Base-by-base conservation (phyloP, 2,888 invertebrate species). In the Entomobrya multifasciata region DNA sequence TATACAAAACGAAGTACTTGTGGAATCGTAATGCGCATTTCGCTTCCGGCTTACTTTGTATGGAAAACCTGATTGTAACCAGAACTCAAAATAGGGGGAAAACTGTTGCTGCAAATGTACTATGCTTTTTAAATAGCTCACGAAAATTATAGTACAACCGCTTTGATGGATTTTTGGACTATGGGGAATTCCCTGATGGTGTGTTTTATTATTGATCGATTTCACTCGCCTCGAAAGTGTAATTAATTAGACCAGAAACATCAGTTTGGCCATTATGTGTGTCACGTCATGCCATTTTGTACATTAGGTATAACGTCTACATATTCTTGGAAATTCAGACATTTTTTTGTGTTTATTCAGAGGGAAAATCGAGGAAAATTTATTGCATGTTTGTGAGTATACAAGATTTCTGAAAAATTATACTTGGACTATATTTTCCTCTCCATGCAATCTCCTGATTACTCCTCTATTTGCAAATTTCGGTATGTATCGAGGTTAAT, bases 181-280 rank as follows among this genome's bases (percentile, higher is more conserved):
- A 55, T 22, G 70, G 70, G 80, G 80, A 55, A 70, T 55, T 81
- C 57, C 47, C 55, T 8, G n/a, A 30, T 20, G 8, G 5, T 36
- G 36, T 65, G 65, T 65, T 10, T 65, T 17, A 11, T 36, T 74
- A 82, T 82, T 72, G 74, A 82, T 82, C 60, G 82, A 82, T 74
- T 74, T 74, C 41, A 25, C 72, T 55, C 44, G 52, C 67, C 47
- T 52, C 27, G 67, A 49, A 80, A 67, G 55, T 65, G 79, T 79
- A 79, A 79, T 80, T 78, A 78, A 78, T 78, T 57, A 55, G 36
- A 36, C 57, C 57, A 78, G 60, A 78, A 76, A 55, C 55, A 76
- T 76, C 36, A 65, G 22, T 41, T 41, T 65, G 17, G 20, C 17
- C 17, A 41, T 36, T 17, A 65, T 36, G 17, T 65, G 36, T 15